A percentile compares a stretch with the other conserved stretches of the same genome.
Conservation (phyloP, 2,797 vertebrate species). For the Protosalanx chinensis region DNA sequence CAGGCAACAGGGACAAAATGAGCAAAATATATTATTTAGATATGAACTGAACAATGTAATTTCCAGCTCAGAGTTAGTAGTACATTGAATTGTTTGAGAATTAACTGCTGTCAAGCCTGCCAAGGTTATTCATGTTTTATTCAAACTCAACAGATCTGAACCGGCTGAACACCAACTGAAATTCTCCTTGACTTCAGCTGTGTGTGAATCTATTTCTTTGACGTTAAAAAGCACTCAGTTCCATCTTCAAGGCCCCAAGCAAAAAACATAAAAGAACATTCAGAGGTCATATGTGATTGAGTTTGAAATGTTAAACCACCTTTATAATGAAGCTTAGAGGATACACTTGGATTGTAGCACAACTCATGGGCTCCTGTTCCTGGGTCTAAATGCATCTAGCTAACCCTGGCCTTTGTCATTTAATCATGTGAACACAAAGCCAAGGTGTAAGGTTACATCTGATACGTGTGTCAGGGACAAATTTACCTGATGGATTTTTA, state of each 20-base stretch:
- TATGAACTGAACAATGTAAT: not conserved
- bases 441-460: conserved; percentile 63
- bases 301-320: conserved; percentile 54
- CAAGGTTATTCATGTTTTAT: not conserved
- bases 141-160: not conserved
- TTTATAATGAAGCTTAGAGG: conserved; percentile 54
- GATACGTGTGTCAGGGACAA: conserved; percentile 56
- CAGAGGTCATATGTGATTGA: conserved; percentile 40
- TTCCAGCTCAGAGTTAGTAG: not conserved
- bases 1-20: not conserved
- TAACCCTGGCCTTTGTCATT: conserved; percentile 57
- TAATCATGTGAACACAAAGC: conserved; percentile 59
- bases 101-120: not conserved
- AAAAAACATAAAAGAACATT: not conserved
- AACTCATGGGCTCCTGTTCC: conserved; percentile 58
- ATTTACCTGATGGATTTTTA: conserved; percentile 68
- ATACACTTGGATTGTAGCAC: conserved; percentile 61
- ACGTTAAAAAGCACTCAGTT: no score
- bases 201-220: not conserved
- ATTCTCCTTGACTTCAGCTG: conserved; percentile 1
- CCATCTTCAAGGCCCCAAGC: not conserved
- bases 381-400: conserved; percentile 55
- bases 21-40: not conserved
- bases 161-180: no score
- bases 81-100: conserved; percentile 3